Percentiles rank a stretch among this genome's conserved stretches.
These are phyloP conservation scores for Umimayanthus chanpuru DNA, from an alignment of 92 coral and sea anemone species.

Conservation along the genomic window DNA sequence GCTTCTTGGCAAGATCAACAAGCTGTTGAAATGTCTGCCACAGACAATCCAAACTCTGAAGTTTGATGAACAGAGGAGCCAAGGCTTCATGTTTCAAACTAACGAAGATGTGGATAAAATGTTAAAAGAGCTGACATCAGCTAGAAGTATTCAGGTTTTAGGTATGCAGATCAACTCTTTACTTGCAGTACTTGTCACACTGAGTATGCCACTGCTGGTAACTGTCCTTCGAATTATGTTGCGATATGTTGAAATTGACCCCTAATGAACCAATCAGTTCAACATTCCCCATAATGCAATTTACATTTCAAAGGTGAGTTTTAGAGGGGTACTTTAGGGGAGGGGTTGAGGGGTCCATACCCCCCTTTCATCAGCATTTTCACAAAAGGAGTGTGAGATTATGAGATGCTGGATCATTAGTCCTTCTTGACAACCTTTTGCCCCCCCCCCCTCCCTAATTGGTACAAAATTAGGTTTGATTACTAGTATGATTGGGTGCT, in stretches of 20 bases:
- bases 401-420: no score
- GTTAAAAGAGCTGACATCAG: slow-evolving; percentile 37
- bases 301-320: not conserved
- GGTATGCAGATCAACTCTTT: slow-evolving; percentile 65
- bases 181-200: slow-evolving; percentile 53
- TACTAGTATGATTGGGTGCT: no score
- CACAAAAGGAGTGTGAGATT: no score
- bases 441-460: no score
- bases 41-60: slow-evolving; percentile 60
- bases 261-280: not conserved
- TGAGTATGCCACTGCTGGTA: slow-evolving; percentile 66
- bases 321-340: not conserved
- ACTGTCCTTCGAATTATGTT: slow-evolving; percentile 55
- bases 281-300: not conserved
- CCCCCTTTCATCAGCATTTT: no score
- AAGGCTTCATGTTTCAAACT: slow-evolving; percentile 54
- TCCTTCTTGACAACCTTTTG: no score
- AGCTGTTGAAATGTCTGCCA: slow-evolving; percentile 50
- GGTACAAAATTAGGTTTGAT: no score
- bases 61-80: slow-evolving; percentile 52
- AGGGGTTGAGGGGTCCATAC: not conserved
- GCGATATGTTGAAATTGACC: slow-evolving; percentile 49
- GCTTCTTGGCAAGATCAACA: slow-evolving; percentile 64
- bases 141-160: slow-evolving; percentile 61
- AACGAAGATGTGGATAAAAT: slow-evolving; percentile 34